These are phyloP conservation scores for Drosophila vallismaia DNA, from an alignment of 2,888 invertebrate species.

Conservation along the genomic window DNA sequence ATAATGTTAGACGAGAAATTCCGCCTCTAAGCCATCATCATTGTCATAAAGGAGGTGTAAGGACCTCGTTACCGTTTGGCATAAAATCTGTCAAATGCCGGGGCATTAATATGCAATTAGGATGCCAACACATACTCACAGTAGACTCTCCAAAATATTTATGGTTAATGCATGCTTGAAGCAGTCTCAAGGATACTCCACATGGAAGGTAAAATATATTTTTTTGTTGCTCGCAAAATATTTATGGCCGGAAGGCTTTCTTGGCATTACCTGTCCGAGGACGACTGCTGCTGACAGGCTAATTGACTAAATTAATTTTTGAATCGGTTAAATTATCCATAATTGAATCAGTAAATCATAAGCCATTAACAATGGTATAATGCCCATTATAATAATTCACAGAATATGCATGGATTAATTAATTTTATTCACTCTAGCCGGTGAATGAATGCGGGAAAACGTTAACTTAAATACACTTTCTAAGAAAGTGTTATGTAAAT, in stretches of 20 bases:
- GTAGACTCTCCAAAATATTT: slow-evolving; percentile 55
- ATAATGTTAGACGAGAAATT: slow-evolving; percentile 3
- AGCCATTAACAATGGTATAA: neutral
- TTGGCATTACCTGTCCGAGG: slow-evolving; percentile 21
- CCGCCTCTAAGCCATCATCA: slow-evolving; percentile 6
- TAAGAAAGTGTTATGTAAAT: slow-evolving; percentile 5
- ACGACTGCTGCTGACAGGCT: slow-evolving; percentile 23
- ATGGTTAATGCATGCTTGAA: slow-evolving; percentile 54
- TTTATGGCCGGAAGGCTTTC: slow-evolving; percentile 21
- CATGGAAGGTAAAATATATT: slow-evolving; percentile 12
- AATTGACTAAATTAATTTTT: slow-evolving; percentile 16
- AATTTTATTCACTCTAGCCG: neutral
- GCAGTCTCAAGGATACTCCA: slow-evolving; percentile 29
- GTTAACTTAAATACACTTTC: slow-evolving; percentile 1
- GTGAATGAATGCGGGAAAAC: neutral
- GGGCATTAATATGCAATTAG: slow-evolving; percentile 73
- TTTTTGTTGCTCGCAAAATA: slow-evolving; percentile 12
- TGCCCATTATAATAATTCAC: neutral
- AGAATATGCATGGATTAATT: neutral
- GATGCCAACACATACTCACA: slow-evolving; percentile 35
- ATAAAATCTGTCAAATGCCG: slow-evolving; percentile 49
- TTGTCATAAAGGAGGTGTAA: neutral
- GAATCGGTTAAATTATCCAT: slow-evolving; percentile 14
- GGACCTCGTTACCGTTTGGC: slow-evolving; percentile 20
- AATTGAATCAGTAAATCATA: slow-evolving; percentile 24